phyloP scores from a whole-genome alignment of 2,113 vertebrate genomes.

The Cochlearius cochlearius region DNA sequence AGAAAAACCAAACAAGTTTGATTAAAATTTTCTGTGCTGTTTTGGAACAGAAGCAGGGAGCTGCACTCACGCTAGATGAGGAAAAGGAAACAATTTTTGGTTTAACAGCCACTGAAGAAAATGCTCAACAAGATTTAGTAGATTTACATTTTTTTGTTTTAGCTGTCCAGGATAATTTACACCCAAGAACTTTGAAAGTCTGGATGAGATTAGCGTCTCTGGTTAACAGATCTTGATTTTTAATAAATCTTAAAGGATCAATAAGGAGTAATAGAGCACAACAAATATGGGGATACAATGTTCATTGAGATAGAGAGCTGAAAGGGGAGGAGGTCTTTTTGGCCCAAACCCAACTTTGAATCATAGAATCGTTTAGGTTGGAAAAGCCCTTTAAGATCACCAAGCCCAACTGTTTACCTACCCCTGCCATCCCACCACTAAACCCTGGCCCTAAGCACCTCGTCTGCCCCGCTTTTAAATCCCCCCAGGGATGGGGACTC shows the following conservation, averaged over 20 bases:
- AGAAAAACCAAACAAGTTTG: slow-evolving; percentile 16
- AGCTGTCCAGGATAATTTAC: not conserved
- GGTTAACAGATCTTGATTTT: not conserved
- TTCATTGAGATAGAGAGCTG: not conserved
- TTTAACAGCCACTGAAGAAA: not conserved
- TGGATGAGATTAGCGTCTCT: not conserved
- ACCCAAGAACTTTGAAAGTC: not conserved
- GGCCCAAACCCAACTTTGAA: not conserved
- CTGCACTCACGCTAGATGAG: not conserved
- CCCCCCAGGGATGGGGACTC: too few relatives aligned
- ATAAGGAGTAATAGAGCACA: not conserved
- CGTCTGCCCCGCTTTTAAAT: too few relatives aligned
- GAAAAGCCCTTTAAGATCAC: too few relatives aligned
- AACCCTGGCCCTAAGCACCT: too few relatives aligned
- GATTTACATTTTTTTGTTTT: not conserved
- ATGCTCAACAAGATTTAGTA: not conserved
- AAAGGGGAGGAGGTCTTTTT: not conserved
- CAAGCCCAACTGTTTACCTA: too few relatives aligned
- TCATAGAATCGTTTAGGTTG: too few relatives aligned
- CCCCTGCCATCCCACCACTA: too few relatives aligned
- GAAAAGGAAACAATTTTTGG: not conserved
- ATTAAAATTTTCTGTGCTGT: slow-evolving; percentile 21
- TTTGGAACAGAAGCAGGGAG: not conserved
- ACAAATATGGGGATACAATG: not conserved
- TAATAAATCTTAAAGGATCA: not conserved